These are phyloP conservation scores for Hirtodrosophila alboralis DNA, from an alignment of 2,888 invertebrate genomes.

Conservation along the genomic window DNA sequence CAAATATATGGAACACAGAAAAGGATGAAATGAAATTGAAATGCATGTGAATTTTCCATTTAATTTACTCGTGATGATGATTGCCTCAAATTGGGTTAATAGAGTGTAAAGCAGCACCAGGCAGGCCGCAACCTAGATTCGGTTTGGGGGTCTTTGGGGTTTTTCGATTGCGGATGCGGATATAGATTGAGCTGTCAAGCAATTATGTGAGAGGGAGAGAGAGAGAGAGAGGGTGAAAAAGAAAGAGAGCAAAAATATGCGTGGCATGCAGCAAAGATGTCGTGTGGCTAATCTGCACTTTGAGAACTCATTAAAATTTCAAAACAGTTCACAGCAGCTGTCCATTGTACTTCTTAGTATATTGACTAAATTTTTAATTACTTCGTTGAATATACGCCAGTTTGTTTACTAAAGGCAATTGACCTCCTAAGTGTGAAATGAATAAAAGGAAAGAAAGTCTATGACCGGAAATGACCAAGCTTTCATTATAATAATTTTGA, in stretches of 20 bases:
- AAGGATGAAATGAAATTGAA: conserved; percentile 13
- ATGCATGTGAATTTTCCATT: conserved; percentile 67
- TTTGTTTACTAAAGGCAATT: conserved; percentile 19
- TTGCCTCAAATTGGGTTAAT: conserved; percentile 81
- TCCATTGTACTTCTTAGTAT: conserved; percentile 5
- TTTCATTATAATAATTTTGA: conserved; percentile 29
- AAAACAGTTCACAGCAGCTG: conserved; percentile 41
- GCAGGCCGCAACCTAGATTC: conserved; percentile 72
- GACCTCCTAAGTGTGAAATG: conserved; percentile 16
- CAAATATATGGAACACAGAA: conserved; percentile 8
- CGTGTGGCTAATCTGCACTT: conserved; percentile 61
- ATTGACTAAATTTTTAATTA: conserved; percentile 50
- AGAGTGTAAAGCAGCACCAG: conserved; percentile 71
- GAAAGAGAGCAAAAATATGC: conserved; percentile 4
- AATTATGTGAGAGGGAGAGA: not conserved
- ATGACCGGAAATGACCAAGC: conserved; percentile 45
- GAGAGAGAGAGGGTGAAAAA: conserved; percentile 8
- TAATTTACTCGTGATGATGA: conserved; percentile 74
- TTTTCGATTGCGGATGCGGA: conserved; percentile 7
- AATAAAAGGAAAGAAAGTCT: conserved; percentile 17
- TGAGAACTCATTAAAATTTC: conserved; percentile 71
- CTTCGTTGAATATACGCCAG: conserved; percentile 7
- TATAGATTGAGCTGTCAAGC: not conserved
- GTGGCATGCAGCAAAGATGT: conserved; percentile 12
- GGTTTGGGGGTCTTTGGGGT: conserved; percentile 18